Base-by-base conservation (phyloP, 2,888 invertebrate species). In the Escarpia spicata region DNA sequence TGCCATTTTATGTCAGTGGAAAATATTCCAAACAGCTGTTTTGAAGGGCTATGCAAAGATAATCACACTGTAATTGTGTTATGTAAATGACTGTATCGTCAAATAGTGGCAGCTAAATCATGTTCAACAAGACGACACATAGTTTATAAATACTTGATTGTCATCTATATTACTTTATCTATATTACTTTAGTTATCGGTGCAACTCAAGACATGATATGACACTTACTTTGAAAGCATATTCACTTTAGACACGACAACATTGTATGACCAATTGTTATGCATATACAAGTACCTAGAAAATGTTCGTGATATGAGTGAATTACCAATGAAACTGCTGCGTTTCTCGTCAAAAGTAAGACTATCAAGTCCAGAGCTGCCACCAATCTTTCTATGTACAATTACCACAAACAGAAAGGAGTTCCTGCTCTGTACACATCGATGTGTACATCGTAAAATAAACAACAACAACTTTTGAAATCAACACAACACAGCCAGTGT, bases 381-480 rank as follows among this genome's bases (percentile, higher is more conserved):
- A 75, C 75, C 75, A 26, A n/a, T 75, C 75, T 75, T 75, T 75
- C 75, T 75, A 75, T 75, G n/a, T 75, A 75, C 75, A 75, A 75
- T 75, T 75, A 3, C n/a, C 26, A n/a, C n/a, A 26, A 6, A n/a
- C 26, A 75, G 75, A 75, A 26, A 75, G 75, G 19, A 2, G 52
- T 52, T 26, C 26, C 75, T 75, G n/a, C 75, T 75, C 19, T 26
- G 75, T 75, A 75, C 75, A n/a, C 26, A n/a, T 75, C 75, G 3
- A 26, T n/a, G 19, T 19, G 19, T 75, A 75, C 75, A 75, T 75
- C 75, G 3, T 15, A 75, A 75, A 75, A 75, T 75, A 26, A 75
- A 75, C 75, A 75, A 75, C n/a, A 6, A 3, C 19, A 26, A 26
- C 75, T 75, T 75, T 75, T n/a, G 8, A 75, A 75, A 75, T 75